phyloP scores from a whole-genome alignment of 2,113 vertebrate species.

The Dasyurus viverrinus region DNA sequence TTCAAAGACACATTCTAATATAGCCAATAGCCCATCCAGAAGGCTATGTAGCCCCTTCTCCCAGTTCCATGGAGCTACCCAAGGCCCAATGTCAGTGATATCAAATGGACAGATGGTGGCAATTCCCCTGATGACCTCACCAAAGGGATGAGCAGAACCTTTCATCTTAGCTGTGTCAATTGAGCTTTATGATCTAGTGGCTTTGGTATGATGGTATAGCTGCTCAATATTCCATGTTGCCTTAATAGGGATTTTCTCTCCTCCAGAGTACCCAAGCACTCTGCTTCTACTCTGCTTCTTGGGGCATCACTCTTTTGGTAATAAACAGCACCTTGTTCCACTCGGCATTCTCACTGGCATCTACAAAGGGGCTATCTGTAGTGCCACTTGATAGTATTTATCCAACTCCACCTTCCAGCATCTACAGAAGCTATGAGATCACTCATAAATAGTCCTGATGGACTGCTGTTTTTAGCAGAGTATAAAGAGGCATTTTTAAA shows the following conservation, averaged over 20 bases:
- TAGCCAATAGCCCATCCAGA: no score
- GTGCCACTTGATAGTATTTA: not conserved
- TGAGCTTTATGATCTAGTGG: not conserved
- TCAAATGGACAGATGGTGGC: not conserved
- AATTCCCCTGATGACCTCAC: not conserved
- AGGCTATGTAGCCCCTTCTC: not conserved
- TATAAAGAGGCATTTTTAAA: not conserved
- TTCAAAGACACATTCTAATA: not conserved
- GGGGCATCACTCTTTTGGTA: not conserved
- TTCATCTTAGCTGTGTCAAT: not conserved
- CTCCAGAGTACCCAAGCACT: not conserved
- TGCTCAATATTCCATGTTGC: no score
- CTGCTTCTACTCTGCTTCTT: no score
- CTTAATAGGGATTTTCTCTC: not conserved
- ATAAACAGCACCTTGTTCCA: not conserved
- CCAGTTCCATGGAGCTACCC: not conserved
- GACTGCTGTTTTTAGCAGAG: no score
- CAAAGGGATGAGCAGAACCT: not conserved
- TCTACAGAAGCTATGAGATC: not conserved
- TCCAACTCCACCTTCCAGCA: not conserved
- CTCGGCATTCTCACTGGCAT: not conserved
- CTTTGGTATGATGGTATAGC: not conserved
- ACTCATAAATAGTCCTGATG: not conserved
- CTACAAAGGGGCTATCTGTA: not conserved
- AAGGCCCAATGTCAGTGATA: not conserved